These are phyloP conservation scores for Campoletis raptor DNA, from an alignment of 2,888 invertebrate species.

Conservation along the genomic window DNA sequence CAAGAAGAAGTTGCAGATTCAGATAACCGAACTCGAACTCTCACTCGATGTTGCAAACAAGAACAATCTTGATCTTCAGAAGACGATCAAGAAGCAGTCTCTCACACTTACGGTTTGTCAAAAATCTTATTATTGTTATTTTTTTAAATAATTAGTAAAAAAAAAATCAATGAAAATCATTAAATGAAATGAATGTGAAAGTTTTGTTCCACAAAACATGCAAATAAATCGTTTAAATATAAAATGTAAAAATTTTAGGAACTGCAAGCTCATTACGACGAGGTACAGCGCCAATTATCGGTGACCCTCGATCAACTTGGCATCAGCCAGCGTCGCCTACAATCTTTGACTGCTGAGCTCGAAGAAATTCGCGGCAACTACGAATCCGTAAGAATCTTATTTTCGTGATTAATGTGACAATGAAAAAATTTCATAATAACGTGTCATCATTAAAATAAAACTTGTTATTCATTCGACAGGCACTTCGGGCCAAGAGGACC, in stretches of 20 bases:
- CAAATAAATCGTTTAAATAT: not conserved
- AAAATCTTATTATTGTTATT: not conserved
- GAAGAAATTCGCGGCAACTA: conserved; percentile 98
- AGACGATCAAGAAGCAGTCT: conserved; percentile 99
- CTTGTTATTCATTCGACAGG: conserved; percentile 85
- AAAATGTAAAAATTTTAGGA: conserved; percentile 86
- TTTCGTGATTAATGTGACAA: not conserved
- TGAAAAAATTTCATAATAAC: not conserved
- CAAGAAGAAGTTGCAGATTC: conserved; percentile 99
- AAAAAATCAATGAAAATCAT: not conserved
- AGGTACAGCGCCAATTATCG: conserved; percentile 97
- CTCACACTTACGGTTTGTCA: conserved; percentile 91
- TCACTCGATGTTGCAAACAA: conserved; percentile 99
- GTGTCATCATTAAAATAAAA: conserved; percentile 52
- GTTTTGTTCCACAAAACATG: not conserved
- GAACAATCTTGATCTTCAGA: conserved; percentile 98
- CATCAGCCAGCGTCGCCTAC: conserved; percentile 95
- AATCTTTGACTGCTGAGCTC: conserved; percentile 96
- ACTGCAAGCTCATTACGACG: conserved; percentile 98
- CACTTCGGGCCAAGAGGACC: conserved; percentile 95
- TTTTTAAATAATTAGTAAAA: not conserved
- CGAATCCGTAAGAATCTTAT: conserved; percentile 89
- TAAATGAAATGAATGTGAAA: not conserved
- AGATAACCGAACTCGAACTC: conserved; percentile 98
- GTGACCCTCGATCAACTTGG: conserved; percentile 97